Percentiles rank a stretch among this genome's conserved stretches.
Conservation (phyloP, 2,797 vertebrate species). For the Gadopsis marmoratus region DNA sequence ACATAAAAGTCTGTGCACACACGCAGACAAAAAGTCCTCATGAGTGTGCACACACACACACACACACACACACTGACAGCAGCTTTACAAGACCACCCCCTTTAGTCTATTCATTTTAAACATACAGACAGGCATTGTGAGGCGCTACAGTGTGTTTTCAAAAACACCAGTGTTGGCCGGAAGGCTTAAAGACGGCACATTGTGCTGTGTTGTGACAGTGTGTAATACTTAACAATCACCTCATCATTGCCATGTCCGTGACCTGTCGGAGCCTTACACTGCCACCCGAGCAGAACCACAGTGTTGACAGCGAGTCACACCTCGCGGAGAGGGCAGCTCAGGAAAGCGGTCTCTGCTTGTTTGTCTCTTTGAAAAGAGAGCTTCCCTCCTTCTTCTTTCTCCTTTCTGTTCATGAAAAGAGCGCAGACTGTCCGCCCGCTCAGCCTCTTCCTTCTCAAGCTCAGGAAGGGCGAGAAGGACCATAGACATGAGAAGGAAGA, state of each 20-base stretch:
- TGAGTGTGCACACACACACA: constrained; percentile 14
- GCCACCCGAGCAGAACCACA: constrained; percentile 80
- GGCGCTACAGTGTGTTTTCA: constrained; percentile 76
- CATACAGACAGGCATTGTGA: constrained; percentile 78
- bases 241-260: constrained; percentile 82
- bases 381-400: constrained; percentile 21
- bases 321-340: constrained; percentile 61
- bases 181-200: constrained; percentile 83
- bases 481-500: constrained; percentile 1
- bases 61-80: constrained; percentile 49
- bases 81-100: constrained; percentile 73
- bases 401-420: constrained; percentile 29
- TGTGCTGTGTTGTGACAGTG: constrained; percentile 85
- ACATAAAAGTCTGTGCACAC: constrained; percentile 49
- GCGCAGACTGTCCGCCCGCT: constrained; percentile 12
- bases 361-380: constrained; percentile 57
- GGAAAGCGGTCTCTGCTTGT: constrained; percentile 53
- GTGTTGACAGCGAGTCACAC: constrained; percentile 82
- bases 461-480: constrained; percentile 1
- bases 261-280: constrained; percentile 78
- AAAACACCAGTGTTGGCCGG: constrained; percentile 83
- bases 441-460: neutral
- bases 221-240: constrained; percentile 84
- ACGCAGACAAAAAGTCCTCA: constrained; percentile 48
- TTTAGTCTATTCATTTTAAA: constrained; percentile 65